Conservation (phyloP, 2,113 vertebrate genomes). For the Clarias magur region DNA sequence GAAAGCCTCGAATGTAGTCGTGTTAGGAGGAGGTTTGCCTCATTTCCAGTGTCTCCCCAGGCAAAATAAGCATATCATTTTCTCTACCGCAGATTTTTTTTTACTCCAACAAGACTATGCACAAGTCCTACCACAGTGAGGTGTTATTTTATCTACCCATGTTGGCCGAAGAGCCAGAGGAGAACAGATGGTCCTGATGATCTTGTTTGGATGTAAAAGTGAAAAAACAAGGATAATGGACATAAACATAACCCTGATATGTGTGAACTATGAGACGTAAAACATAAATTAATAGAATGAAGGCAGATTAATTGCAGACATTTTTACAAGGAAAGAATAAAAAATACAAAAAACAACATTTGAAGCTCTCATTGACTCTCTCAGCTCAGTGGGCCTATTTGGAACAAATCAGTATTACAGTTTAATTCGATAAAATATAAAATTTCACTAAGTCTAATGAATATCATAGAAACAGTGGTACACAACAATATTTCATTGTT, state of each 20-base stretch:
- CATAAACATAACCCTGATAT: background rate
- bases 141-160: conserved; percentile 5
- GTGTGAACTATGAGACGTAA: background rate
- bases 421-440: background rate
- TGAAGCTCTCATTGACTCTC: background rate
- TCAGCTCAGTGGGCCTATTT: background rate
- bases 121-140: background rate
- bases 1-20: background rate
- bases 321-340: conserved; percentile 26
- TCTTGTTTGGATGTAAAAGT: background rate
- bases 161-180: background rate
- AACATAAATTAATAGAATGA: background rate
- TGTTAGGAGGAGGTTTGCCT: background rate
- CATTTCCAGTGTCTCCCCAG: background rate
- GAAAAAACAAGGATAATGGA: background rate
- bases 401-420: too few species aligned
- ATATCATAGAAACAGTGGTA: background rate
- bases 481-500: background rate
- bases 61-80: background rate
- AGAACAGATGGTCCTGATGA: conserved; percentile 39
- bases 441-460: background rate
- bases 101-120: conserved; percentile 8
- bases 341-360: background rate
- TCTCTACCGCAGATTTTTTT: background rate
- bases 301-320: conserved; percentile 6